A percentile compares a stretch with the other conserved stretches of the same genome.
Evolutionary conservation across 2,888 invertebrate species (phyloP).

Genomic region (Drosophila robusta): DNA sequence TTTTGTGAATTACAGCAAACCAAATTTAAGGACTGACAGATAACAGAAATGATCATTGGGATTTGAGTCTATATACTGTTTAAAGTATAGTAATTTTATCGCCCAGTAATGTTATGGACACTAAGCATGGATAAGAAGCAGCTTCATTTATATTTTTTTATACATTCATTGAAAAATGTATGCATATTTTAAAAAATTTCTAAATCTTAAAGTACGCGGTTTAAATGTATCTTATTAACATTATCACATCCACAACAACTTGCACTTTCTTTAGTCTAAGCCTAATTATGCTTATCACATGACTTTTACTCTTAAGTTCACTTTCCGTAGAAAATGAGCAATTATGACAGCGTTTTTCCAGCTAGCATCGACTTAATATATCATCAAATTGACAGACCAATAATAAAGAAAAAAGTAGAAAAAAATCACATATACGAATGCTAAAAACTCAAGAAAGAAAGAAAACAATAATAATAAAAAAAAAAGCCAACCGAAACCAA

Average conservation of each 20-base stretch:
- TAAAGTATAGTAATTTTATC: too few relatives aligned
- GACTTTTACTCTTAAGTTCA: conserved; percentile 66
- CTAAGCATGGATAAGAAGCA: too few relatives aligned
- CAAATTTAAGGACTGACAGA: too few relatives aligned
- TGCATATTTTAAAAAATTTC: too few relatives aligned
- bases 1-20: too few relatives aligned
- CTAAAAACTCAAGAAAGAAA: conserved; percentile 22
- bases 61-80: too few relatives aligned
- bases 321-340: conserved; percentile 69
- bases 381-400: conserved; percentile 61
- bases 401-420: conserved; percentile 34
- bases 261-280: conserved; percentile 58
- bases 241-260: conserved; percentile 32
- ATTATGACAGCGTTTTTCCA: conserved; percentile 62
- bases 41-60: too few relatives aligned
- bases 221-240: conserved; percentile 8
- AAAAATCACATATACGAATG: conserved; percentile 32
- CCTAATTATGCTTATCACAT: conserved; percentile 53
- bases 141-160: too few relatives aligned
- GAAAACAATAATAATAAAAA: conserved; percentile 1
- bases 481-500: conserved; percentile 19
- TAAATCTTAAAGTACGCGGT: neutral
- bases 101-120: too few relatives aligned
- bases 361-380: conserved; percentile 59
- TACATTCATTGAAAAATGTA: too few relatives aligned